Conservation (phyloP, 1,140 invertebrate species). For the Philotrypesis tridentata region DNA sequence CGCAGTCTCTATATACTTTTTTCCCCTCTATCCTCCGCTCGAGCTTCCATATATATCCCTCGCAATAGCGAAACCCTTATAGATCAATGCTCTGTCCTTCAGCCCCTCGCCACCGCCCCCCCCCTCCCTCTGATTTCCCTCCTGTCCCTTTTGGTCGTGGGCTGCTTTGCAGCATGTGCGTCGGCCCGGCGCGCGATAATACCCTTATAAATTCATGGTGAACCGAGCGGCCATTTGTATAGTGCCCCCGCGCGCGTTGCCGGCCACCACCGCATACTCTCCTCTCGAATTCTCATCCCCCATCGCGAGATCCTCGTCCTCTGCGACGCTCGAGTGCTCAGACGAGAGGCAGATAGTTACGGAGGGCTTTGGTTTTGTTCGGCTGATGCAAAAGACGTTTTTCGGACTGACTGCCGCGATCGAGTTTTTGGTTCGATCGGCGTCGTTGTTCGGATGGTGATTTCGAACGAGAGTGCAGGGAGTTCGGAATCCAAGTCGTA, state of each 20-base stretch:
- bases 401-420: background rate
- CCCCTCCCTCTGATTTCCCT: slow-evolving; percentile 33
- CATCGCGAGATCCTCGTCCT: too few species aligned
- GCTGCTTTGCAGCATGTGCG: background rate
- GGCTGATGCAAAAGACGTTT: slow-evolving; percentile 47
- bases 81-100: slow-evolving; percentile 3
- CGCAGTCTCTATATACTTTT: background rate
- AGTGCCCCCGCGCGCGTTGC: slow-evolving; percentile 29
- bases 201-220: slow-evolving; percentile 66
- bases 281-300: slow-evolving; percentile 3
- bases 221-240: slow-evolving; percentile 57
- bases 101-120: too few species aligned
- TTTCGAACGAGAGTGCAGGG: too few species aligned
- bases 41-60: too few species aligned
- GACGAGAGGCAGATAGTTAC: too few species aligned
- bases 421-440: slow-evolving; percentile 3
- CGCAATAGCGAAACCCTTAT: background rate
- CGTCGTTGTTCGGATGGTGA: background rate
- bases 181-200: slow-evolving; percentile 51
- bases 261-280: background rate
- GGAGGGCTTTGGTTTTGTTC: slow-evolving; percentile 34
- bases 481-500: too few species aligned
- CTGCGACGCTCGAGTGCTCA: too few species aligned
- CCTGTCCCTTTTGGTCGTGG: background rate
- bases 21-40: background rate